Conservation (phyloP, 2,888 invertebrate species). For the Trachelus tabidus region DNA sequence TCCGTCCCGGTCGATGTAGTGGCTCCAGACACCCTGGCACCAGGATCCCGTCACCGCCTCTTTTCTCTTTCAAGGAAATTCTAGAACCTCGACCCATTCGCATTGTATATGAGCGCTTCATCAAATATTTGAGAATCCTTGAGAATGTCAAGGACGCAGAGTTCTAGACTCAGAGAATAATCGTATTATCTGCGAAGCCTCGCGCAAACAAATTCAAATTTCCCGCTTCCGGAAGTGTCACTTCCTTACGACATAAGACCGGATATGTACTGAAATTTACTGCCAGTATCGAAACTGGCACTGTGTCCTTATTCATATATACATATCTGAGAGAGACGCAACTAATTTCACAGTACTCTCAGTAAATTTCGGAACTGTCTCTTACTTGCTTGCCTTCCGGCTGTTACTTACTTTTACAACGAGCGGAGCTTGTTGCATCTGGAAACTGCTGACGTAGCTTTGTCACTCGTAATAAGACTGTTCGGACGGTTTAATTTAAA, state of each 20-base stretch:
- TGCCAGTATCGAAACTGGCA: no score
- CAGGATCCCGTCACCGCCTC: conserved; percentile 9
- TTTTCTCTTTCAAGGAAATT: neutral
- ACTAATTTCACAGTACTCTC: no score
- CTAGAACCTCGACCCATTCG: neutral
- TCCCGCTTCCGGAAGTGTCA: neutral
- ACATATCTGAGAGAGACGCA: no score
- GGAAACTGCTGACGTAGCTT: neutral
- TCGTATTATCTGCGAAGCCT: neutral
- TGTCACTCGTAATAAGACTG: neutral
- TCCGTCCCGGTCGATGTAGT: conserved; percentile 40
- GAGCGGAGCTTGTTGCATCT: neutral
- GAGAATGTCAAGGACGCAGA: neutral
- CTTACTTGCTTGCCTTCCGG: neutral
- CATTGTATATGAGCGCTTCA: neutral
- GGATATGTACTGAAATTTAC: no score
- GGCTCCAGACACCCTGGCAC: conserved; percentile 54
- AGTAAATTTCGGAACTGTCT: neutral
- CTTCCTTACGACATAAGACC: neutral
- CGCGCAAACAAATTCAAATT: neutral
- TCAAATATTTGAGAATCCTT: neutral
- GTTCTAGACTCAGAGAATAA: neutral
- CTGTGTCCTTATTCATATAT: no score
- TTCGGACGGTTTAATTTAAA: neutral
- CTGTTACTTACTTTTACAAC: neutral